Percentiles rank a stretch among this genome's conserved stretches.
Evolutionary conservation across 2,888 invertebrate species (phyloP).

Genomic region (Colletes collaris): DNA sequence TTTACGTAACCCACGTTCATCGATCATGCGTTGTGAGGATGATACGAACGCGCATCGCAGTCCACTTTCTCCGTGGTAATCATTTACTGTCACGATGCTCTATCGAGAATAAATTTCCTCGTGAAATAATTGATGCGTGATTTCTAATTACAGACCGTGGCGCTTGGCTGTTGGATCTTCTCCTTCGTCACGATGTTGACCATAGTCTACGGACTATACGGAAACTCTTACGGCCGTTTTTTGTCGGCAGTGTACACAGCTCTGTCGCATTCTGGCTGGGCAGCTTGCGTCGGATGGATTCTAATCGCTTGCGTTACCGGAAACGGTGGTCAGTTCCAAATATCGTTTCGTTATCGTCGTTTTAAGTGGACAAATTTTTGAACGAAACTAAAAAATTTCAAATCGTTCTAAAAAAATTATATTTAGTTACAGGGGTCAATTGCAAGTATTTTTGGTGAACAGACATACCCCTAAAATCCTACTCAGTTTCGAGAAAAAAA

Average conservation of each 20-base stretch:
- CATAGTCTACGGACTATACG: conserved; percentile 80
- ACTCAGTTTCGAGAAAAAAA: no score
- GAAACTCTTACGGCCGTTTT: conserved; percentile 69
- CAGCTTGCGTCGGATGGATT: conserved; percentile 82
- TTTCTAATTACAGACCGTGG: conserved; percentile 62
- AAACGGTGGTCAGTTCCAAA: conserved; percentile 80
- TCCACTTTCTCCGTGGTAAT: conserved; percentile 12
- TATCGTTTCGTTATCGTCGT: not conserved
- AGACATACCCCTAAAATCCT: no score
- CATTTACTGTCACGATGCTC: not conserved
- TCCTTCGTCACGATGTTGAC: conserved; percentile 73
- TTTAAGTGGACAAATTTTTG: not conserved
- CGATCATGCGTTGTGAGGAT: not conserved
- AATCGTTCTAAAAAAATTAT: no score
- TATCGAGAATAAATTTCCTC: not conserved
- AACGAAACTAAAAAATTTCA: no score
- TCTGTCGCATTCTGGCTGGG: conserved; percentile 83
- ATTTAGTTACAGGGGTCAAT: no score
- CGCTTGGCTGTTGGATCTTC: conserved; percentile 73
- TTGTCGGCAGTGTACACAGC: conserved; percentile 80
- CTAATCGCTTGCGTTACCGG: conserved; percentile 83
- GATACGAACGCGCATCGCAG: not conserved
- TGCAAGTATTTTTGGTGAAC: no score
- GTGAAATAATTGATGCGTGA: not conserved
- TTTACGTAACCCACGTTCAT: not conserved